Evolutionary conservation across 2,888 invertebrate genomes (phyloP), one percentile per base, ranked within the genome.

Genomic region (Pyralis farinalis): DNA sequence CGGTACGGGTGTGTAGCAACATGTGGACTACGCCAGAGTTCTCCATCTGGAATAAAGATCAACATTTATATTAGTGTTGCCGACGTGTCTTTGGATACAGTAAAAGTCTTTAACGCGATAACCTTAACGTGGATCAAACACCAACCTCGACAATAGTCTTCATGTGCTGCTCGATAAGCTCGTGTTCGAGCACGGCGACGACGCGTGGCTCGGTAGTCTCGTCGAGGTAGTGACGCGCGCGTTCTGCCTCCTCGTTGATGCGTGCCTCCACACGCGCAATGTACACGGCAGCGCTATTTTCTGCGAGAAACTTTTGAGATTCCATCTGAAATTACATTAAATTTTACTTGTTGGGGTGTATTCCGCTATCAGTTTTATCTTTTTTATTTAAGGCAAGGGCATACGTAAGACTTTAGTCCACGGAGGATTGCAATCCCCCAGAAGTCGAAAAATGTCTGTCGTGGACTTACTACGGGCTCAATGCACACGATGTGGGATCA

Each of bases 11-110:
- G 83, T 98, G 97, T 88, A 96, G 95, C 64, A 99, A 90, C 99
- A 99, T 99, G 81, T 98, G 97, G 39, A 99, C 98, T 48, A 99
- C 98, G 51, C 99, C 99, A 5, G 98, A 98, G 87, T 99, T 99
- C 89, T 99, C 99, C 99, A 99, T 99, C 94, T 95, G 16, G n/a
- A n/a, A n/a, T n/a, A n/a, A n/a, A n/a, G n/a, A n/a, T n/a, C n/a
- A n/a, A n/a, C n/a, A n/a, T n/a, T n/a, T n/a, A n/a, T n/a, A n/a
- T n/a, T n/a, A n/a, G n/a, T n/a, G n/a, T n/a, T n/a, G n/a, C n/a
- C n/a, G n/a, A n/a, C n/a, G n/a, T n/a, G n/a, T n/a, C n/a, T n/a
- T n/a, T n/a, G n/a, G n/a, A n/a, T n/a, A n/a, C n/a, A n/a, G n/a
- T n/a, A n/a, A n/a, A n/a, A n/a, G n/a, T n/a, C n/a, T n/a, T n/a